Evolutionary conservation across 2,888 invertebrate species (phyloP).

Genomic region (Cataglyphis livida): DNA sequence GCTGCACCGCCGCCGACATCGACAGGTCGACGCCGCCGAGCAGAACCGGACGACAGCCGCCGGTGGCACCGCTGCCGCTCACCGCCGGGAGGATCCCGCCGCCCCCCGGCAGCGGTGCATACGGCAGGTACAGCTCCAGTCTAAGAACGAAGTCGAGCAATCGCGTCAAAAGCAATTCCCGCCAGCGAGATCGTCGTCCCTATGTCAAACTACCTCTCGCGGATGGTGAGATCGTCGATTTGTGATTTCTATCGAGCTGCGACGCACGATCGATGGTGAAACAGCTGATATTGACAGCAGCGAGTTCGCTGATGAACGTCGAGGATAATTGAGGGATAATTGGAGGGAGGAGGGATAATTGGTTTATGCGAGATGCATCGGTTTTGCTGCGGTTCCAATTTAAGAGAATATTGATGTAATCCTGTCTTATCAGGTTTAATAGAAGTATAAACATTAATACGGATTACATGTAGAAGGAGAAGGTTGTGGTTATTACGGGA

Average conservation of each 20-base stretch:
- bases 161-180: not conserved
- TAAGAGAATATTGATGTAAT: not conserved
- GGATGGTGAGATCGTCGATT: not conserved
- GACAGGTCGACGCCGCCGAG: constrained; percentile 84
- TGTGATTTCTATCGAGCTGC: not conserved
- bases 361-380: not conserved
- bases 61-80: constrained; percentile 76
- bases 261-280: not conserved
- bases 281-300: not conserved
- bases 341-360: too few species aligned
- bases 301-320: not conserved
- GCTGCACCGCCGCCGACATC: constrained; percentile 85
- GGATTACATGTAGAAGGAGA: not conserved
- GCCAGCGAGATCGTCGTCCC: constrained; percentile 17
- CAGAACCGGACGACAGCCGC: constrained; percentile 82
- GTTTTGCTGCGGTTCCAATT: not conserved
- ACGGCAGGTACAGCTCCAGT: constrained; percentile 85
- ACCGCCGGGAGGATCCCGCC: constrained; percentile 85
- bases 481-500: not conserved
- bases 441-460: not conserved
- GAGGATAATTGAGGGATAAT: not conserved
- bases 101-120: constrained; percentile 85
- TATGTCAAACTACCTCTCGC: not conserved
- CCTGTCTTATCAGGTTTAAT: not conserved
- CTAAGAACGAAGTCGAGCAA: constrained; percentile 70